Conservation (phyloP, 2,797 vertebrate species). For the Pseudomugil tenellus region DNA sequence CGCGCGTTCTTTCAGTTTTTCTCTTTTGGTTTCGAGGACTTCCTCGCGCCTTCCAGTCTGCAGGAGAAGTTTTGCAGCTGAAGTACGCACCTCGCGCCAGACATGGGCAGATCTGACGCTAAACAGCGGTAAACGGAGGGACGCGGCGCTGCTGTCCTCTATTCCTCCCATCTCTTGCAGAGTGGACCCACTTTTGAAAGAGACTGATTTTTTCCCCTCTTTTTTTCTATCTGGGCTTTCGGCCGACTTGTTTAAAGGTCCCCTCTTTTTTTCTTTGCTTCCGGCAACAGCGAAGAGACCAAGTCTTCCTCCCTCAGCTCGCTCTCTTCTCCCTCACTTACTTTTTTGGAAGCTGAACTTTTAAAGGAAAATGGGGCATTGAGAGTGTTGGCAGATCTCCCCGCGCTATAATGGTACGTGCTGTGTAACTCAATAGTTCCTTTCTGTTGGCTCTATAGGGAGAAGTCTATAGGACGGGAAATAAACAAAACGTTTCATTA, state of each 20-base stretch:
- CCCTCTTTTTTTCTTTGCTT: conserved; percentile 80
- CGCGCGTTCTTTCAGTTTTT: conserved; percentile 47
- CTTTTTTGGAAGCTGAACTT: conserved; percentile 85
- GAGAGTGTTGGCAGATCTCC: conserved; percentile 86
- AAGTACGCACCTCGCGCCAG: conserved; percentile 68
- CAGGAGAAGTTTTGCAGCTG: conserved; percentile 65
- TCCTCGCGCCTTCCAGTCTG: conserved; percentile 43
- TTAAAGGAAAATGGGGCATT: conserved; percentile 88
- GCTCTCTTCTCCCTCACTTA: conserved; percentile 70
- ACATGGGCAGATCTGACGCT: conserved; percentile 71
- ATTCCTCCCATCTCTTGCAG: conserved; percentile 51
- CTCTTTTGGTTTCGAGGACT: conserved; percentile 21
- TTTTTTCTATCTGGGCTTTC: conserved; percentile 72
- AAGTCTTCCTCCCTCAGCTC: conserved; percentile 78
- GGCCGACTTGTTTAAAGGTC: conserved; percentile 81
- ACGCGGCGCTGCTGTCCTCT: conserved; percentile 59
- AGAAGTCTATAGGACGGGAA: conserved; percentile 58
- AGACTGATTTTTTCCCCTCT: conserved; percentile 39
- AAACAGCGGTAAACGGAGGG: conserved; percentile 53
- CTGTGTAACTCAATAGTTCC: conserved; percentile 83
- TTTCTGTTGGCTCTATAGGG: conserved; percentile 65
- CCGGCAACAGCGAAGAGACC: conserved; percentile 84
- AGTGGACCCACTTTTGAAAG: conserved; percentile 76
- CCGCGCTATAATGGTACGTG: conserved; percentile 89
- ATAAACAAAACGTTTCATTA: conserved; percentile 46